Evolutionary conservation across 1,140 invertebrate genomes (phyloP), one percentile per base, ranked within the genome.

Genomic region (Coelopa frigida): DNA sequence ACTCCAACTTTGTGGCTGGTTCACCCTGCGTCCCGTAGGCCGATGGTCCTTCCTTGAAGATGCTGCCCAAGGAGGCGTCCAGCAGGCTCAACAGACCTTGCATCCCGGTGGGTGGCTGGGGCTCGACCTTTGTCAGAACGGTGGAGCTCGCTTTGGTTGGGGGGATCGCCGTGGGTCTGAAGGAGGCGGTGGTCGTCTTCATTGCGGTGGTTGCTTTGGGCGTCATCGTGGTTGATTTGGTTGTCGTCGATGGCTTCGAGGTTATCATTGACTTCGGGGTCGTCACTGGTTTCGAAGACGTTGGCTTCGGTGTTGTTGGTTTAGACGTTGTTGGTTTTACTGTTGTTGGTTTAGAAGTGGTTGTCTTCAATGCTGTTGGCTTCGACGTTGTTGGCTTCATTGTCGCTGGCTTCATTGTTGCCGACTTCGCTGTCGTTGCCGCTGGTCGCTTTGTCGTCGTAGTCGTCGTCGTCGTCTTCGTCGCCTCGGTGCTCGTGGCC

Each of bases 41-140:
- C 15, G 29, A 15, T 26, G 38, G 29, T 23, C 44, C 24, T 22
- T 49, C 48, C 6, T 24, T 36, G 14, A 54, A 47, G 3, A 54
- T 21, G 12, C 33, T 49, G 21, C 44, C 47, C 10, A 54, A 24
- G 17, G 53, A 68, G 38, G 62, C 60, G 51, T 68, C 65, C 39
- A 68, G 44, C 18, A 68, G 33, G 37, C 60, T 66, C 10, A 68
- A 46, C 36, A 68, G 44, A 54, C 63, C 58, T 43, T 56, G 41
- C 14, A 68, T 63, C 12, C 53, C 60, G n/a, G 51, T 53, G n/a
- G 50, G 26, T 7, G 55, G 48, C 17, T 48, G 35, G 26, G 43
- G 23, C 26, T 39, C 44, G 10, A 36, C 7, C 10, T 48, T 48
- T 17, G 23, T 26, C 12, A 20, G n/a, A n/a, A n/a, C n/a, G n/a